phyloP scores from a whole-genome alignment of 2,888 invertebrate species.

The Leptinotarsa juncta region DNA sequence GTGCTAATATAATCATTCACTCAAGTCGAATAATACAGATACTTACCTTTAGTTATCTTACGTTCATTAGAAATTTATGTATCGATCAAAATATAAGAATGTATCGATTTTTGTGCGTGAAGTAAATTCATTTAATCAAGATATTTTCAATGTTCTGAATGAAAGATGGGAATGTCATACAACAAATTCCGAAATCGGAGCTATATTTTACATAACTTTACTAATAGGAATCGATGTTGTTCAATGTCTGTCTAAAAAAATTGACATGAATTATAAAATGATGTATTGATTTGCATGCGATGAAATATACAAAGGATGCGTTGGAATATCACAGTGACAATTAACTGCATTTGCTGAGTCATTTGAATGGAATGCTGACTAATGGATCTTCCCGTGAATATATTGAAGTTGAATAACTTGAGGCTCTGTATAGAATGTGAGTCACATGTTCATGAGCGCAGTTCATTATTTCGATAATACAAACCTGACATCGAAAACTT shows the following conservation, averaged over 20 bases:
- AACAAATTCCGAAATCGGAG: neutral
- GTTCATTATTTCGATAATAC: neutral
- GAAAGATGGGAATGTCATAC: neutral
- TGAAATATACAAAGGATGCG: conserved; percentile 2
- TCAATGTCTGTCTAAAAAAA: neutral
- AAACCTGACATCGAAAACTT: neutral
- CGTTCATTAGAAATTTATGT: neutral
- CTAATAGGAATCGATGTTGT: too few species aligned
- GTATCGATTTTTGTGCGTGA: too few species aligned
- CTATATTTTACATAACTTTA: neutral
- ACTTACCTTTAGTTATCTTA: neutral
- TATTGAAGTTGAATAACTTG: neutral
- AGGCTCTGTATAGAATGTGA: neutral
- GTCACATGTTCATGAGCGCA: neutral
- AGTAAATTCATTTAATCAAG: too few species aligned
- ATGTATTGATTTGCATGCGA: conserved; percentile 16
- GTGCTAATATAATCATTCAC: neutral
- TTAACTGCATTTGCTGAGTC: neutral
- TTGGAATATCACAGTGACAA: conserved; percentile 10
- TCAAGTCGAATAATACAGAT: neutral
- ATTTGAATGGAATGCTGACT: neutral
- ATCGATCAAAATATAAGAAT: neutral
- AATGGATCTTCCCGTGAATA: neutral
- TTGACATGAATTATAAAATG: conserved; percentile 1
- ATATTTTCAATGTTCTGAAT: neutral